These are phyloP conservation scores for Cataglyphis cursor DNA, from an alignment of 2,888 invertebrate genomes.

Conservation along the genomic window DNA sequence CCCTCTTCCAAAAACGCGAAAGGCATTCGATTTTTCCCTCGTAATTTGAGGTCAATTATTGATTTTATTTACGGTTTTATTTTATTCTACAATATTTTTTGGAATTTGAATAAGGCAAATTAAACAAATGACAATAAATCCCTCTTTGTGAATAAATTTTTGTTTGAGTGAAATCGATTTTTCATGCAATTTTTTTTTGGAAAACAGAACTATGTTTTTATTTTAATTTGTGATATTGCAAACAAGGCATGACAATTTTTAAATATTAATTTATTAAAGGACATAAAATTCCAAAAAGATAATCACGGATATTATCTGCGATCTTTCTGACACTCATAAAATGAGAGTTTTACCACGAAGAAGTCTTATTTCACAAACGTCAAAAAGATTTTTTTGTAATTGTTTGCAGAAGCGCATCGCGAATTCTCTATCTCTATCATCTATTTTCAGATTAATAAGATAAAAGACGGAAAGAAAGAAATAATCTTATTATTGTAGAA, in stretches of 20 bases:
- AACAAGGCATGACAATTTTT: slow-evolving; percentile 52
- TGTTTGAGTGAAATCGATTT: not conserved
- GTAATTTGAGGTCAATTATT: not conserved
- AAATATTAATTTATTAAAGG: slow-evolving; percentile 68
- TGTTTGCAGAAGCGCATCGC: not conserved
- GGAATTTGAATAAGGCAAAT: not conserved
- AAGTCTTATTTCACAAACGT: slow-evolving; percentile 49
- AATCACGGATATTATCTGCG: slow-evolving; percentile 62
- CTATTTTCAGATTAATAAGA: not conserved
- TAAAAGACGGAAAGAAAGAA: not conserved
- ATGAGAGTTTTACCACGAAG: slow-evolving; percentile 66
- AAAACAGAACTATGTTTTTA: slow-evolving; percentile 32
- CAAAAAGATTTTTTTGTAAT: not conserved
- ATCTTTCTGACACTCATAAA: slow-evolving; percentile 64
- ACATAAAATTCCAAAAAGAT: slow-evolving; percentile 61
- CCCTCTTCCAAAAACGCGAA: not conserved
- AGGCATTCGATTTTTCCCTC: not conserved
- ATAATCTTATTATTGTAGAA: not conserved
- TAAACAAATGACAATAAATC: not conserved
- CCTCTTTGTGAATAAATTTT: not conserved
- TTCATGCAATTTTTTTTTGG: not conserved
- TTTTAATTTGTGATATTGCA: slow-evolving; percentile 56
- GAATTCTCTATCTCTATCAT: not conserved
- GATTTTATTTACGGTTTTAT: not conserved
- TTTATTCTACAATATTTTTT: not conserved